A percentile compares a stretch with the other conserved stretches of the same genome.
Evolutionary conservation across 1,140 invertebrate genomes (phyloP).

Genomic region (Bathynomus jamesi): DNA sequence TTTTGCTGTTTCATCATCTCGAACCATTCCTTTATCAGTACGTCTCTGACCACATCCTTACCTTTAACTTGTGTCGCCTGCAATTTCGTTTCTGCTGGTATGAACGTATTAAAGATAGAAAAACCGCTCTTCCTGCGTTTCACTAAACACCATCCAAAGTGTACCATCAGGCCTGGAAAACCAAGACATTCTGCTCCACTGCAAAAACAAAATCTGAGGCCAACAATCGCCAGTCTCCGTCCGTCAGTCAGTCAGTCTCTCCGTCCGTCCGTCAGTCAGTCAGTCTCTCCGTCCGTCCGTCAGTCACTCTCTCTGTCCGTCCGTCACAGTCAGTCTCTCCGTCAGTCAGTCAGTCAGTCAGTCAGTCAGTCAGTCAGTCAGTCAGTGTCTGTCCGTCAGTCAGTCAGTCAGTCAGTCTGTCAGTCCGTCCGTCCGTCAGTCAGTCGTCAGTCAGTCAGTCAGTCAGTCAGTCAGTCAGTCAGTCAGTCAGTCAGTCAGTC

Average conservation of each 20-base stretch:
- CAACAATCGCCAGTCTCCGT: neutral
- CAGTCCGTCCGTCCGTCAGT: slow-evolving; percentile 26
- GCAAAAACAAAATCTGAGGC: neutral
- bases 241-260: no score
- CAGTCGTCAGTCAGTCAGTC: slow-evolving; percentile 1
- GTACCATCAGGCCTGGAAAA: no score
- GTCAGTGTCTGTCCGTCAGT: neutral
- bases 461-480: no score
- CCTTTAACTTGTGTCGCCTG: no score
- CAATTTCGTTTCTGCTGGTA: no score
- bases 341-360: neutral
- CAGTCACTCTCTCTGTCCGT: neutral
- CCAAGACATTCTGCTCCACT: neutral
- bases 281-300: no score
- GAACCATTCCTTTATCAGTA: no score
- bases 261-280: no score
- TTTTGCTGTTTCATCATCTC: no score
- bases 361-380: neutral
- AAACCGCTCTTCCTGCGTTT: neutral
- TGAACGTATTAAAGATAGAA: no score
- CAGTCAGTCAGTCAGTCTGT: slow-evolving; percentile 38
- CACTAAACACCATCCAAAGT: neutral
- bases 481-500: no score
- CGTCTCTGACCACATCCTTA: no score
- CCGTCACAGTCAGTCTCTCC: neutral